phyloP scores from a whole-genome alignment of 2,888 invertebrate species.

The Tortricodes alternella region DNA sequence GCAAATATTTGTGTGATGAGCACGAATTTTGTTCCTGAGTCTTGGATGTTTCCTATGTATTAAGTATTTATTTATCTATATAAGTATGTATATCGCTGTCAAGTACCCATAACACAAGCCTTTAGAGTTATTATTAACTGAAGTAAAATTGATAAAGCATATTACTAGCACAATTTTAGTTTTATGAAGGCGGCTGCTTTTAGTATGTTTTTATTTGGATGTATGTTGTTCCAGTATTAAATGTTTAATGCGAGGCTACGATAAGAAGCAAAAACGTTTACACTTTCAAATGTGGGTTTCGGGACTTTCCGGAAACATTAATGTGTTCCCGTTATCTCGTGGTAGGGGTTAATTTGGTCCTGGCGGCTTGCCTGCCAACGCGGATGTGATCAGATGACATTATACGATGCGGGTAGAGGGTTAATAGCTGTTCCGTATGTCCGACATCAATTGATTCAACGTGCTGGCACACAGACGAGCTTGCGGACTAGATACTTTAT shows the following conservation, averaged over 20 bases:
- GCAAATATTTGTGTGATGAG: too few relatives aligned
- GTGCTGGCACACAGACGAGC: slow-evolving; percentile 13
- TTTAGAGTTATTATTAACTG: too few relatives aligned
- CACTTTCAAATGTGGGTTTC: slow-evolving; percentile 7
- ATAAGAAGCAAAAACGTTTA: not conserved
- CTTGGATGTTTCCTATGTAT: too few relatives aligned
- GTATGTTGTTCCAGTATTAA: not conserved
- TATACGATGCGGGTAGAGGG: slow-evolving; percentile 57
- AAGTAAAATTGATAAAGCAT: too few relatives aligned
- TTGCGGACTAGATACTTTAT: slow-evolving; percentile 20
- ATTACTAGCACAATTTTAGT: too few relatives aligned
- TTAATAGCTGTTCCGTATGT: slow-evolving; percentile 49
- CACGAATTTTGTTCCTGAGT: too few relatives aligned
- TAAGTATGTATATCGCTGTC: too few relatives aligned
- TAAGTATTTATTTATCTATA: too few relatives aligned
- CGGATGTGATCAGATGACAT: slow-evolving; percentile 60
- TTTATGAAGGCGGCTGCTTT: too few relatives aligned
- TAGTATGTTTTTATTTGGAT: too few relatives aligned
- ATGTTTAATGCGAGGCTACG: not conserved
- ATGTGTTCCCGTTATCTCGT: not conserved
- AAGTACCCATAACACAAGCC: too few relatives aligned
- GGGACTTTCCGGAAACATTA: slow-evolving; percentile 3
- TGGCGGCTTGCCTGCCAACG: slow-evolving; percentile 48
- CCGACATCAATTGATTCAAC: slow-evolving; percentile 25
- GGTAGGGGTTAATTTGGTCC: slow-evolving; percentile 23